Percentiles rank a stretch among this genome's conserved stretches.
Conservation (phyloP, 1,140 invertebrate species). For the Ooceraea biroi region DNA sequence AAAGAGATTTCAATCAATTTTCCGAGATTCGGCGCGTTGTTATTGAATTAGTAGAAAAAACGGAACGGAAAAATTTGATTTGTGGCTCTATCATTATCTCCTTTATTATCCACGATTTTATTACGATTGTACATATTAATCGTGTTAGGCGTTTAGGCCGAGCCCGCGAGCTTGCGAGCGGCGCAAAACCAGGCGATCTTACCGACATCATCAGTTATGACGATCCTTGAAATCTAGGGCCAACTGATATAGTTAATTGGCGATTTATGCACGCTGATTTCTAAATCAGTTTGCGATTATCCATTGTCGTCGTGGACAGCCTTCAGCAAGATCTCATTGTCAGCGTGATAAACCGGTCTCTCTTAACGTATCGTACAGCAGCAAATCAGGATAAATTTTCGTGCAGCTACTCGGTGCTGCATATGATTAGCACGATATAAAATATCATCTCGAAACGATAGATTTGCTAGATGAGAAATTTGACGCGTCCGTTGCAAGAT, state of each 20-base stretch:
- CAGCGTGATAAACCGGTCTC: neutral
- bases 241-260: neutral
- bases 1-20: slow-evolving; percentile 12
- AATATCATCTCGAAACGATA: neutral
- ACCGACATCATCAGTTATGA: neutral
- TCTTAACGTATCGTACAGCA: neutral
- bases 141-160: slow-evolving; percentile 35
- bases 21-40: slow-evolving; percentile 27
- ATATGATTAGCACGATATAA: neutral
- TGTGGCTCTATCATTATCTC: slow-evolving; percentile 32
- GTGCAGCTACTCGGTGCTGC: neutral
- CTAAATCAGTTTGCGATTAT: neutral
- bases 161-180: slow-evolving; percentile 32
- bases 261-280: neutral
- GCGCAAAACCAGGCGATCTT: neutral
- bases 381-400: neutral
- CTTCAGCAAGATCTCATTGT: neutral
- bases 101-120: slow-evolving; percentile 33
- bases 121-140: slow-evolving; percentile 52
- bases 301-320: slow-evolving; percentile 14
- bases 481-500: neutral
- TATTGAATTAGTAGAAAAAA: slow-evolving; percentile 35
- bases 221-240: slow-evolving; percentile 46
- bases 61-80: slow-evolving; percentile 17
- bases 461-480: neutral